Conservation (phyloP, 92 coral and sea anemone genomes). For the Plumapathes pennacea region DNA sequence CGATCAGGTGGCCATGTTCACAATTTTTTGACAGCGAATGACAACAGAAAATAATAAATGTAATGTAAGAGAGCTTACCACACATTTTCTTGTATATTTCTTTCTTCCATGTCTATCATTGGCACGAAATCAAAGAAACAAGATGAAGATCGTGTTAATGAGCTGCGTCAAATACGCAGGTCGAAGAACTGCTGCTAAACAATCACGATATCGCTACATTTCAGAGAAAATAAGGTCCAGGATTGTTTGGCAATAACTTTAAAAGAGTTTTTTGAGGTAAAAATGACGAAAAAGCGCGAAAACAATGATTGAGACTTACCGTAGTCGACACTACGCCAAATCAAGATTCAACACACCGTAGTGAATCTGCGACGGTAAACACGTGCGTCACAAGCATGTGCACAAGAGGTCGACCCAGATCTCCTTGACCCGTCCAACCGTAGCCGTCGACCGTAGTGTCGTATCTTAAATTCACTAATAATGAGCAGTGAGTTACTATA, state of each 20-base stretch:
- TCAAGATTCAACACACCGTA: background rate
- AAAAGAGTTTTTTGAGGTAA: background rate
- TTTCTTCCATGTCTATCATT: no score
- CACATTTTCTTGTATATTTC: no score
- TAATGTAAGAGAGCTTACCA: no score
- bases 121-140: no score
- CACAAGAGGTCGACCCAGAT: constrained; percentile 4
- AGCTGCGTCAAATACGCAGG: no score
- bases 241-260: background rate
- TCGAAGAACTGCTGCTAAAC: no score
- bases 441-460: constrained; percentile 3
- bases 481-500: no score
- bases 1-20: no score
- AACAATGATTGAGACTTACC: background rate
- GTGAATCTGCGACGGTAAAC: background rate
- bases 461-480: no score
- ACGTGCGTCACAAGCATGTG: background rate
- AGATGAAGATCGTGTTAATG: no score
- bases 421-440: constrained; percentile 1
- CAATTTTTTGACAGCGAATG: no score
- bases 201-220: background rate
- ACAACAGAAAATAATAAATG: no score
- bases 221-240: background rate
- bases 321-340: constrained; percentile 2
- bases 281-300: background rate